A percentile compares a stretch with the other conserved stretches of the same genome.
Evolutionary conservation across 2,888 invertebrate species (phyloP).

Genomic region (Norana najaformis): DNA sequence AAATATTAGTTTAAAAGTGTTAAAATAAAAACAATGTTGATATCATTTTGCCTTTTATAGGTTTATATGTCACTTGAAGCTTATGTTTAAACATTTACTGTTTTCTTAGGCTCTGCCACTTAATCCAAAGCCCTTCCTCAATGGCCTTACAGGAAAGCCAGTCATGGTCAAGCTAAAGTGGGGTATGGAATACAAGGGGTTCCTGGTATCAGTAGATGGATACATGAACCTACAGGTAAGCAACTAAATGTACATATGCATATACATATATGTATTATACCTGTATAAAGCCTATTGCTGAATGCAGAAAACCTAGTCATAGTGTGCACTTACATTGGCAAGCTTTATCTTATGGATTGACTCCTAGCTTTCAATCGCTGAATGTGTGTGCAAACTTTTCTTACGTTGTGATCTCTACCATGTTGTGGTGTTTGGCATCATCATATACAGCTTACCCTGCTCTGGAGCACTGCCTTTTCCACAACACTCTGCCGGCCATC

Average conservation of each 20-base stretch:
- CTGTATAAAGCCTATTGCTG: neutral
- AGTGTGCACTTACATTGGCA: neutral
- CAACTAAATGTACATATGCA: neutral
- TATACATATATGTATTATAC: neutral
- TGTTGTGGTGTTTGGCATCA: no score
- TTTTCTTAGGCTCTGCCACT: slow-evolving; percentile 62
- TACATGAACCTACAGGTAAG: slow-evolving; percentile 91
- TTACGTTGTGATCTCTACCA: no score
- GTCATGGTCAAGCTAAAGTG: slow-evolving; percentile 97
- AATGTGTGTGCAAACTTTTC: no score
- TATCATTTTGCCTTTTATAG: neutral
- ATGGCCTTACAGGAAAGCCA: slow-evolving; percentile 94
- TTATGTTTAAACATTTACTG: neutral
- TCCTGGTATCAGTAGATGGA: slow-evolving; percentile 94
- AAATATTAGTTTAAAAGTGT: neutral
- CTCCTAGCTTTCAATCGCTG: no score
- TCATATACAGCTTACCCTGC: no score
- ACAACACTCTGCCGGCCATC: no score
- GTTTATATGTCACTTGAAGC: neutral
- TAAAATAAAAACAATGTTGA: neutral
- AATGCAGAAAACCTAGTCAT: neutral
- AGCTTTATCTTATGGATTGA: neutral
- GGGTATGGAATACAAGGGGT: slow-evolving; percentile 99
- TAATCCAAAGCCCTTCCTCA: slow-evolving; percentile 98
- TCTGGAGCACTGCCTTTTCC: no score